Base-by-base conservation (phyloP, 2,797 vertebrate genomes). In the Pseudochirops cupreus region DNA sequence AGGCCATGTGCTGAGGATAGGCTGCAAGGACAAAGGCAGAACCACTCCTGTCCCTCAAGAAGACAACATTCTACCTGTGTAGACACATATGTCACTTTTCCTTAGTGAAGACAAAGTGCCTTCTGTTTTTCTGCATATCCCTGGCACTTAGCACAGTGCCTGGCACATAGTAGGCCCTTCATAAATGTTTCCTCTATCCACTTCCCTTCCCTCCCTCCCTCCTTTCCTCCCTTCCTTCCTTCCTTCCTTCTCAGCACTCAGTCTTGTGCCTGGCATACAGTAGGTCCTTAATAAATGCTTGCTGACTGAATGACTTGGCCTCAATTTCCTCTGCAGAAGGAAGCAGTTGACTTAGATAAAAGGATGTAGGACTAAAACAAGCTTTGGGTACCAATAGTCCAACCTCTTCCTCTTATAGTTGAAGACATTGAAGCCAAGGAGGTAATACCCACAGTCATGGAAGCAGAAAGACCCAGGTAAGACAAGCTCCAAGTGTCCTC, bases 1-100 rank as follows among this genome's bases (percentile, higher is more conserved):
- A n/a, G 21, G 16, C 0, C 5, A 0, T 39, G 1, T n/a, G 1
- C 1, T 39, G 14, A 74, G 62, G n/a, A n/a, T 33, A 12, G 16
- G 62, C 16, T 74, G 21, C 16, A 74, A 39, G 3, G 33, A 74
- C 16, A 74, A 74, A 39, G 56, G 1, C 0, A 24, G 56, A 74
- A 74, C 5, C 0, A 14, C 2, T n/a, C 14, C 33, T 39, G 29
- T 33, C 62, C 16, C 13, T 5, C 62, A 39, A 74, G n/a, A 16
- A 74, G n/a, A 1, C 16, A 74, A 39, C n/a, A 21, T 74, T 74
- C n/a, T 74, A 39, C n/a, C 16, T n/a, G 5, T 0, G 13, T 0
- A 39, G 5, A 16, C 14, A 39, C 62, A 74, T 6, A 2, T 18
- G 10, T 74, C n/a, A 21, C 62, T n/a, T 67, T 62, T 67, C 33